Conservation (phyloP, 2,113 vertebrate species). For the Morone chrysops region DNA sequence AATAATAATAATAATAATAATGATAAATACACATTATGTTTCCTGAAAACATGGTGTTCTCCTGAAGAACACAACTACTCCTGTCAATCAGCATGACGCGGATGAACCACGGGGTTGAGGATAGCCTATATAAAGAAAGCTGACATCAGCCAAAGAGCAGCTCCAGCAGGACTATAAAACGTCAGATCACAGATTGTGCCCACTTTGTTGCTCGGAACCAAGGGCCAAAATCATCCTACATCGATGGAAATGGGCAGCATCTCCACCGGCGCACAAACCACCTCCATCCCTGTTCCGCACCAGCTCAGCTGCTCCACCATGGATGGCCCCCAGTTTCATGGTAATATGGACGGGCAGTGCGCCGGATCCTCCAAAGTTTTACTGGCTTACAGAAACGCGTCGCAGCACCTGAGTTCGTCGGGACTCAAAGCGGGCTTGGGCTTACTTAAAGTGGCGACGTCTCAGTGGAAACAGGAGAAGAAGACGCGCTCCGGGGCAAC, state of each 20-base stretch:
- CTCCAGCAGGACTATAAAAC: not conserved
- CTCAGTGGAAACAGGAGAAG: constrained; percentile 81
- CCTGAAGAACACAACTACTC: constrained; percentile 32
- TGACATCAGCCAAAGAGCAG: constrained; percentile 26
- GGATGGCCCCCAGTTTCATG: constrained; percentile 34
- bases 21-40: not conserved
- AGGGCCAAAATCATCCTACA: not conserved
- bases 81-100: constrained; percentile 66
- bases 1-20: too few species aligned
- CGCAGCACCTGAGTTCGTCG: constrained; percentile 72
- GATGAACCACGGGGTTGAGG: constrained; percentile 5
- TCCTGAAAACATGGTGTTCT: constrained; percentile 58
- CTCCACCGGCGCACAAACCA: constrained; percentile 27
- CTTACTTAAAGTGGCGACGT: constrained; percentile 78
- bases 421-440: constrained; percentile 81
- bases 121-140: constrained; percentile 55
- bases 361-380: constrained; percentile 67
- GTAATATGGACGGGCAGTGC: constrained; percentile 48
- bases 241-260: constrained; percentile 53
- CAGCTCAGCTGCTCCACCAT: constrained; percentile 32
- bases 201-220: not conserved
- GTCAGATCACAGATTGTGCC: not conserved
- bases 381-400: constrained; percentile 75
- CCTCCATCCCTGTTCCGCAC: constrained; percentile 29
- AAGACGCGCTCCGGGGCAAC: constrained; percentile 60